Evolutionary conservation across 2,113 vertebrate genomes (phyloP).

Genomic region (Poecilia latipinna): DNA sequence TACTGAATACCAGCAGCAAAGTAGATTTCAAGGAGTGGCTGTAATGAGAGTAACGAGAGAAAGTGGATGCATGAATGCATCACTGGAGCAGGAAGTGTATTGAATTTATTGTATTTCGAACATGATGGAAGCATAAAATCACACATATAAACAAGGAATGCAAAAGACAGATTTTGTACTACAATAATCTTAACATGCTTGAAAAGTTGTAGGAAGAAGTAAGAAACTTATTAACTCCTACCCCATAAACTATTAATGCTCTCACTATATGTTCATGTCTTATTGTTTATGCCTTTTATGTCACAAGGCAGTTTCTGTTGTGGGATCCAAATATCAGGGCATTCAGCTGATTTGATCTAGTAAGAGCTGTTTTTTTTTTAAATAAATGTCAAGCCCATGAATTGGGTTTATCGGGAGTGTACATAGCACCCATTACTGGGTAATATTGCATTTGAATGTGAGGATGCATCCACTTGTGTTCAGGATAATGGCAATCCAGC

Average conservation of each 20-base stretch:
- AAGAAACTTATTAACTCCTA: no score
- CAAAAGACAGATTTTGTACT: no score
- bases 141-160: no score
- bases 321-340: background rate
- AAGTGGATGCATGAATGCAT: background rate
- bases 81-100: background rate
- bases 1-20: background rate
- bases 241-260: background rate
- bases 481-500: no score
- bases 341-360: background rate
- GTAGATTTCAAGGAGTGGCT: background rate
- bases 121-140: no score
- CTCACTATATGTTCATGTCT: background rate
- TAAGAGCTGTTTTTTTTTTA: background rate
- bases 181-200: no score
- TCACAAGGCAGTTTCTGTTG: background rate
- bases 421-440: background rate
- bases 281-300: background rate
- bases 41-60: conserved; percentile 5
- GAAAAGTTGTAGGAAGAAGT: no score
- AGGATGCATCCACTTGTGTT: no score
- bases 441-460: no score
- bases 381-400: background rate
- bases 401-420: conserved; percentile 13
- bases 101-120: no score